Evolutionary conservation across 2,888 invertebrate genomes (phyloP).

Genomic region (Escarpia spicata): DNA sequence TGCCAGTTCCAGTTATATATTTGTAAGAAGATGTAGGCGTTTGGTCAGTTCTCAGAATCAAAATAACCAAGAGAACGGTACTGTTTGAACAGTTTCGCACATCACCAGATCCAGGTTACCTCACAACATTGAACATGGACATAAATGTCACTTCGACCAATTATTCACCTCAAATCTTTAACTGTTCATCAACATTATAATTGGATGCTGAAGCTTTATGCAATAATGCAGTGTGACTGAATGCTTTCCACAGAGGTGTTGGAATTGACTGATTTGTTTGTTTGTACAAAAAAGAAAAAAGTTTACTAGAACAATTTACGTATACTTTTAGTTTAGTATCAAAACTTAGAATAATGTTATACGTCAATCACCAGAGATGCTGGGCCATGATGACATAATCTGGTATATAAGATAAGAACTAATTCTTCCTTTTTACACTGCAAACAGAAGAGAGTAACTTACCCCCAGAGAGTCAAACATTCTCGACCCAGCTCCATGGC

Average conservation of each 20-base stretch:
- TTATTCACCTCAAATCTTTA: background rate
- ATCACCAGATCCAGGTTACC: background rate
- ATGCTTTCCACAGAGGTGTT: background rate
- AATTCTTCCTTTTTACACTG: background rate
- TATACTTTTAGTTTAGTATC: too few species aligned
- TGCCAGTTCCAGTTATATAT: background rate
- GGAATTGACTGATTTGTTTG: background rate
- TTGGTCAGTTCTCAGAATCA: background rate
- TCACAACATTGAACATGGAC: background rate
- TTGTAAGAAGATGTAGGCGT: background rate
- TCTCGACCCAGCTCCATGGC: slow-evolving; percentile 97
- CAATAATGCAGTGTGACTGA: background rate
- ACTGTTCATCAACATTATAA: background rate
- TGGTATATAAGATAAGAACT: background rate
- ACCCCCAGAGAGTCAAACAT: slow-evolving; percentile 89
- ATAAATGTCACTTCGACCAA: background rate
- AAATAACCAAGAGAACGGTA: background rate
- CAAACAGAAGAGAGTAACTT: slow-evolving; percentile 38
- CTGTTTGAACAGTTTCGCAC: background rate
- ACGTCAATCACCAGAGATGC: background rate
- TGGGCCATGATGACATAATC: background rate
- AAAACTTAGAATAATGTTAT: background rate
- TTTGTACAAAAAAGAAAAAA: background rate
- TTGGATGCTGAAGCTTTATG: background rate
- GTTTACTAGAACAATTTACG: background rate